These are phyloP conservation scores for Agriopis aurantiaria DNA, from an alignment of 2,888 invertebrate genomes.

Conservation along the genomic window DNA sequence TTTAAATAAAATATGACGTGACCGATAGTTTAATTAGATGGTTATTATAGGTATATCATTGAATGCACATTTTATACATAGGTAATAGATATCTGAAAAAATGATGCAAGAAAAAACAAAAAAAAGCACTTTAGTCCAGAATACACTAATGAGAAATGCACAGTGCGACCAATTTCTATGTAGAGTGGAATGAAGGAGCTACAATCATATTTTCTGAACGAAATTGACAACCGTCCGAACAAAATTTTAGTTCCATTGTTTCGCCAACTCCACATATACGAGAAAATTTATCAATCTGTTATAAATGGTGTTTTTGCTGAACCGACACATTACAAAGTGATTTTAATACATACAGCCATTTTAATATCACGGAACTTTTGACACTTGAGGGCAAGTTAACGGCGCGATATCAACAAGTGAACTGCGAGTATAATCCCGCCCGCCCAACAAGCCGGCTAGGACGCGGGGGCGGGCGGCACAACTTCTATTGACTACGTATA, in stretches of 20 bases:
- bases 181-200: background rate
- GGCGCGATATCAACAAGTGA: slow-evolving; percentile 66
- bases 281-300: background rate
- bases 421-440: slow-evolving; percentile 72
- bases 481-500: slow-evolving; percentile 43
- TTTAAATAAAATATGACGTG: too few species aligned
- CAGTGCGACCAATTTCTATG: background rate
- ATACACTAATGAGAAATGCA: background rate
- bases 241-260: background rate
- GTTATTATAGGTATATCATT: background rate
- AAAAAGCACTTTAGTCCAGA: background rate
- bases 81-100: too few species aligned
- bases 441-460: slow-evolving; percentile 67
- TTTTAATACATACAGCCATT: slow-evolving; percentile 76
- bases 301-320: background rate
- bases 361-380: slow-evolving; percentile 62
- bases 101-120: too few species aligned
- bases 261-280: background rate
- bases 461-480: slow-evolving; percentile 68
- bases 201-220: background rate
- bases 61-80: background rate
- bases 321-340: background rate
- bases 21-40: too few species aligned
- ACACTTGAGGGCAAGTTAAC: slow-evolving; percentile 72
- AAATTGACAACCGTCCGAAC: background rate